phyloP scores from a whole-genome alignment of 2,888 invertebrate genomes.

The Tenthredo notha region DNA sequence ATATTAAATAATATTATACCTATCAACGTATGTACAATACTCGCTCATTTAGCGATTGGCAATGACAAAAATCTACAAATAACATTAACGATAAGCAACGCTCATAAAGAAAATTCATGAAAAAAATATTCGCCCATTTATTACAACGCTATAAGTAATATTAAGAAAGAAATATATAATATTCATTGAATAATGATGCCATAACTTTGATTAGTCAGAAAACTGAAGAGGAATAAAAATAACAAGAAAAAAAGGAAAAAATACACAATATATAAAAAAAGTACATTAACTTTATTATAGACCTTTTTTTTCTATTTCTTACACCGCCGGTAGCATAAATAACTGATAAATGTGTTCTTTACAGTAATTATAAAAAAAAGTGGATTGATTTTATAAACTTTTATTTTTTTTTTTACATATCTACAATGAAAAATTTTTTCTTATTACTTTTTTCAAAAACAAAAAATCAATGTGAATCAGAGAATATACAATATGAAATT shows the following conservation, averaged over 20 bases:
- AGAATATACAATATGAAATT: neutral
- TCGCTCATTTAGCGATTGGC: slow-evolving; percentile 30
- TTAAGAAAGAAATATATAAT: slow-evolving; percentile 23
- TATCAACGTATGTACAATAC: slow-evolving; percentile 29
- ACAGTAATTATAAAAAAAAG: neutral
- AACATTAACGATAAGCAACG: neutral
- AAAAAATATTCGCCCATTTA: neutral
- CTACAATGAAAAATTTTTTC: neutral
- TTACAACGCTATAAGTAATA: neutral
- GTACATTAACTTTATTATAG: neutral
- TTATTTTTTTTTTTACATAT: neutral
- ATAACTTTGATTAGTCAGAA: slow-evolving; percentile 30
- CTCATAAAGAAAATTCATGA: neutral
- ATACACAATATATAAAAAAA: neutral
- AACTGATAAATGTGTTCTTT: neutral
- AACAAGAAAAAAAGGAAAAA: neutral
- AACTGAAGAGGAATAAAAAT: neutral
- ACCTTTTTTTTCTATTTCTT: neutral
- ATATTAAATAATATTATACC: slow-evolving; percentile 8
- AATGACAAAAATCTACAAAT: slow-evolving; percentile 35
- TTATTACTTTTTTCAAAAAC: neutral
- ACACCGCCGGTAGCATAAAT: neutral
- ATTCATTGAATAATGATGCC: slow-evolving; percentile 21
- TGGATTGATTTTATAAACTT: slow-evolving; percentile 9
- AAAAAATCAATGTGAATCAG: neutral